Percentiles rank a stretch among this genome's conserved stretches.
Conservation (phyloP, 2,888 invertebrate species). For the Strigamia transsilvanica region DNA sequence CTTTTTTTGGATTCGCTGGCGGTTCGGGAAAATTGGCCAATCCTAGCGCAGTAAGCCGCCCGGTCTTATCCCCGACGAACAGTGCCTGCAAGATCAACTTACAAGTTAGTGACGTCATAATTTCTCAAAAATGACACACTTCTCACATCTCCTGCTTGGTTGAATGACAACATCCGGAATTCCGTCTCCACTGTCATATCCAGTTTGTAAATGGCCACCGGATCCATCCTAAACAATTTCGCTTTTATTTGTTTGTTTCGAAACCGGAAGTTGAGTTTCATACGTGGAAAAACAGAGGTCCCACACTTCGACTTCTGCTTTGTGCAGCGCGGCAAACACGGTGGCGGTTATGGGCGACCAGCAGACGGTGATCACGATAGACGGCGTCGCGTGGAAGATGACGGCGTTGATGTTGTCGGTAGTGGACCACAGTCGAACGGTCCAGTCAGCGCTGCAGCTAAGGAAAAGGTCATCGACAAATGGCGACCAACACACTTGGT, state of each 20-base stretch:
- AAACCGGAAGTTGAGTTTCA: background rate
- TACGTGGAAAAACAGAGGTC: background rate
- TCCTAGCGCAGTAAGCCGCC: background rate
- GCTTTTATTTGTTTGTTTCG: background rate
- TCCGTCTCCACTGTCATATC: slow-evolving; percentile 11
- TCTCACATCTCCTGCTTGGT: background rate
- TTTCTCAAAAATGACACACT: background rate
- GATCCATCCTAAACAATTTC: slow-evolving; percentile 17
- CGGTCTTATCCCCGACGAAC: background rate
- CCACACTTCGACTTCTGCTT: slow-evolving; percentile 4
- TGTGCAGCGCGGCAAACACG: background rate
- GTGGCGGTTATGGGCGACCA: slow-evolving; percentile 24
- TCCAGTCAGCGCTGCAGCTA: slow-evolving; percentile 16
- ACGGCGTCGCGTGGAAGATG: background rate
- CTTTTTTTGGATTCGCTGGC: background rate
- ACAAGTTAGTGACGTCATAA: too few species aligned
- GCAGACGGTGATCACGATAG: background rate
- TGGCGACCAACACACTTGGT: slow-evolving; percentile 3
- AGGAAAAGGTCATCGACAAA: slow-evolving; percentile 7
- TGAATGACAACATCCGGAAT: background rate
- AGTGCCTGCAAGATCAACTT: background rate
- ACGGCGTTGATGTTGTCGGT: background rate
- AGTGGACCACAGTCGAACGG: background rate
- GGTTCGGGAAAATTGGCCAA: background rate
- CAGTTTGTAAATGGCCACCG: background rate